Base-by-base conservation (phyloP, 2,113 vertebrate species). In the Bubo scandiacus region DNA sequence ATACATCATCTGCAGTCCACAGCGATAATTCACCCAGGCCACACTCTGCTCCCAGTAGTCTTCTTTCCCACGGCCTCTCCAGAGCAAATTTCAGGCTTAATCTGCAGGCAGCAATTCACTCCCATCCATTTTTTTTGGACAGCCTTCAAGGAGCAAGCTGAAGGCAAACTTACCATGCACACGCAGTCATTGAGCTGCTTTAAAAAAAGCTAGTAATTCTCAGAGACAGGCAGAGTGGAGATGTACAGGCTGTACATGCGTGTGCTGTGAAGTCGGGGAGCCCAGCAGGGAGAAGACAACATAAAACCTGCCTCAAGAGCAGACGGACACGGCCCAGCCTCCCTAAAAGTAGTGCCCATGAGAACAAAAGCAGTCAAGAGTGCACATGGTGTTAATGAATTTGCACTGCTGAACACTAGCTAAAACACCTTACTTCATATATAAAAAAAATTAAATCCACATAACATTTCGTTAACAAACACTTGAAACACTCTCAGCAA, bases 221-320 rank as follows among this genome's bases (percentile, higher is more conserved):
- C 15, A 49, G n/a, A 58, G 57, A 40, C 3, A 3, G 62, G 51
- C 6, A 0, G 0, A 0, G 23, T 6, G 20, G 5, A 54, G 62
- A 52, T 9, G 83, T 13, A 40, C 67, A 65, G 54, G 16, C 43
- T 5, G 27, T 23, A 26, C 7, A 3, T 0, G 3, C 1, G 11
- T 2, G 12, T 11, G 36, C 12, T 30, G 65, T 1, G 42, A 15
- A 61, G 18, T 21, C 12, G 4, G 54, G 36, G 36, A 86, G 59
- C 68, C n/a, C 51, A 30, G 80, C 34, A 43, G 19, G 13, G 30
- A 66, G 57, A 32, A 61, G 34, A 47, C 32, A 42, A 19, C 43
- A 36, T 2, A 34, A 80, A 81, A 43, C 42, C 66, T 63, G 47
- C 32, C 47, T 16, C 27, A 2, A 9, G 0, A 5, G 49, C 2